Percentiles rank a stretch among this genome's conserved stretches.
Conservation (phyloP, 2,797 vertebrate genomes). For the Hybognathus amarus region DNA sequence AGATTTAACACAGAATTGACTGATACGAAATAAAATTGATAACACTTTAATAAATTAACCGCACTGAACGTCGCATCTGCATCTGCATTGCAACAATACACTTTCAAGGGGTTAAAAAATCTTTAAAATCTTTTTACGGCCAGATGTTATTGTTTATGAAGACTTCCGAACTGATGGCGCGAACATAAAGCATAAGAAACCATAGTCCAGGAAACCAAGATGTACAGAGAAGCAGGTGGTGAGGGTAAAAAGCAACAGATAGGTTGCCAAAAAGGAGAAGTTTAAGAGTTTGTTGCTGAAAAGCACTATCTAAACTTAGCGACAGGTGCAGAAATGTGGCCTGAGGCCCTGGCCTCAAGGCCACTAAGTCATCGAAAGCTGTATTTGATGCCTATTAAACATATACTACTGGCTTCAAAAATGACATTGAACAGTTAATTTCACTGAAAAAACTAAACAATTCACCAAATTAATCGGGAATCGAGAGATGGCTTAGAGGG, state of each 20-base stretch:
- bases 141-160: slow-evolving; percentile 28
- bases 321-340: slow-evolving; percentile 66
- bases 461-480: not conserved
- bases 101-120: slow-evolving; percentile 36
- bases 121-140: not conserved
- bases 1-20: not conserved
- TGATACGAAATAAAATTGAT: not conserved
- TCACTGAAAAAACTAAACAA: not conserved
- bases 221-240: slow-evolving; percentile 67
- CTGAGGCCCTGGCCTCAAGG: slow-evolving; percentile 67
- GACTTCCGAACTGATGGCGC: slow-evolving; percentile 9
- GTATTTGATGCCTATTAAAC: not conserved
- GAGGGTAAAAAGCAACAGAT: slow-evolving; percentile 38
- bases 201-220: slow-evolving; percentile 40
- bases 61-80: not conserved
- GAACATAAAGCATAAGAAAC: slow-evolving; percentile 44
- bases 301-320: slow-evolving; percentile 75
- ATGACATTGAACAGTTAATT: not conserved
- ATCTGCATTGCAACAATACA: not conserved
- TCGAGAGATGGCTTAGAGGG: not conserved
- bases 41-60: not conserved
- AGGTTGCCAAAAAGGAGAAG: slow-evolving; percentile 71
- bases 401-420: not conserved
- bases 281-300: slow-evolving; percentile 73
- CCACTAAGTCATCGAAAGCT: slow-evolving; percentile 24